phyloP scores from a whole-genome alignment of 2,797 vertebrate genomes.

The Ateles fusciceps region DNA sequence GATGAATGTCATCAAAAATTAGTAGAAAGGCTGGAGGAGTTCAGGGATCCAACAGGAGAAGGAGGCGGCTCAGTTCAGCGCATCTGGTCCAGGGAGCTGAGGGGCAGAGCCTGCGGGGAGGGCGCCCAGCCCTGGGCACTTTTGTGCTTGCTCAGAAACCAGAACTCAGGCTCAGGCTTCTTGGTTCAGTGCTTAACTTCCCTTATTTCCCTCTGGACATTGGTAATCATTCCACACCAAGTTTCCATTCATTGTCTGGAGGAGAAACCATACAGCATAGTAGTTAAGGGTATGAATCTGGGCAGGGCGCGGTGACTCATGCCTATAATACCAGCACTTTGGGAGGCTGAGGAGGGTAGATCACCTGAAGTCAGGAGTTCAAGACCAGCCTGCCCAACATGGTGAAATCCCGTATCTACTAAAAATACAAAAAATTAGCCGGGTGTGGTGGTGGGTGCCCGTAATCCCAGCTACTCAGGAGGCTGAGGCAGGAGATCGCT shows the following conservation, averaged over 20 bases:
- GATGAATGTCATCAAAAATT: background rate
- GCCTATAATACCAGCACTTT: too few species aligned
- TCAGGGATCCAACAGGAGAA: background rate
- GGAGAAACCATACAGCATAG: background rate
- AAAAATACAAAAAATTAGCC: too few species aligned
- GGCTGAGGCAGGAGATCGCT: too few species aligned
- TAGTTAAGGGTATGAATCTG: background rate
- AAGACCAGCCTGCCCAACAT: too few species aligned
- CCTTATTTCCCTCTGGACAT: background rate
- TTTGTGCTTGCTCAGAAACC: background rate
- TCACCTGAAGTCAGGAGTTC: too few species aligned
- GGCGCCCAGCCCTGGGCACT: rapidly evolving
- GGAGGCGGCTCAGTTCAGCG: rapidly evolving
- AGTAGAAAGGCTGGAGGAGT: background rate
- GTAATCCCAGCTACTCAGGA: too few species aligned
- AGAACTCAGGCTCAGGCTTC: background rate
- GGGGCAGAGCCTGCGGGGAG: background rate
- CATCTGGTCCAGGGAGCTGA: background rate
- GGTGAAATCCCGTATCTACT: too few species aligned
- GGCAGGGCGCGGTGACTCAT: too few species aligned
- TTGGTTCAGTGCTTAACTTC: background rate
- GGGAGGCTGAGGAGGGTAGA: too few species aligned
- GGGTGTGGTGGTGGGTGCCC: rapidly evolving
- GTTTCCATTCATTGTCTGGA: background rate
- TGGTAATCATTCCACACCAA: background rate